Base-by-base conservation (phyloP, 2,113 vertebrate species). In the Malurus elegans region DNA sequence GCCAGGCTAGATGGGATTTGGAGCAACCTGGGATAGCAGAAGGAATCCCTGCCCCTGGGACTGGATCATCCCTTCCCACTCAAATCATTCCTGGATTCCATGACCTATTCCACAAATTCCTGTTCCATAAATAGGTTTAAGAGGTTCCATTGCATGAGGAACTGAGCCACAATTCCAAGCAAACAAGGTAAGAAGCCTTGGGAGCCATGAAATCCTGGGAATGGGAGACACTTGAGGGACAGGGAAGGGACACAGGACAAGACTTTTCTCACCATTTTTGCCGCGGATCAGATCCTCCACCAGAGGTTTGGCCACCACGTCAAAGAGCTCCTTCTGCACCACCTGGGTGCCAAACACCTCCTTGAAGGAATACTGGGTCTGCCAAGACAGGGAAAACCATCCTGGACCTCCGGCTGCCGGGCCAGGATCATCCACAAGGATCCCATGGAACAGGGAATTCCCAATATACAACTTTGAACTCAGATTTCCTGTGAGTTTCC, bases 361-460 rank as follows among this genome's bases (percentile, higher is more conserved):
- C 95, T 99, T 99, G 96, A 99, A 99, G 4, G 99, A 99, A 95
- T 99, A 99, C 80, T 99, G 99, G 0, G 98, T 99, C 99, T 99
- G 95, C 79, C 50, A 79, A 10, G 20, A 67, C 8, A 75, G 57
- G 67, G 76, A 18, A 71, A 6, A 11, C 0, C 5, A 0, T 5
- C 54, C 61, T 56, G 60, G 72, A 3, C 13, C 5, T 66, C 6
- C 14, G 8, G 58, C 11, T 28, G 25, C 34, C 26, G 3, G 3
- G 29, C 12, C 38, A 8, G 28, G 9, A 44, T 11, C 0, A 1
- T 8, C 29, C 65, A 18, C 17, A 12, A 15, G 16, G 40, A 66
- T 17, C 51, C 36, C 71, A 31, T 0, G 2, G 25, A 36, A 1
- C 5, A 0, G 8, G 15, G 45, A 26, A 70, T 51, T 70, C 48